Conservation (phyloP, 1,140 invertebrate genomes). For the Sminthurinus signatus region DNA sequence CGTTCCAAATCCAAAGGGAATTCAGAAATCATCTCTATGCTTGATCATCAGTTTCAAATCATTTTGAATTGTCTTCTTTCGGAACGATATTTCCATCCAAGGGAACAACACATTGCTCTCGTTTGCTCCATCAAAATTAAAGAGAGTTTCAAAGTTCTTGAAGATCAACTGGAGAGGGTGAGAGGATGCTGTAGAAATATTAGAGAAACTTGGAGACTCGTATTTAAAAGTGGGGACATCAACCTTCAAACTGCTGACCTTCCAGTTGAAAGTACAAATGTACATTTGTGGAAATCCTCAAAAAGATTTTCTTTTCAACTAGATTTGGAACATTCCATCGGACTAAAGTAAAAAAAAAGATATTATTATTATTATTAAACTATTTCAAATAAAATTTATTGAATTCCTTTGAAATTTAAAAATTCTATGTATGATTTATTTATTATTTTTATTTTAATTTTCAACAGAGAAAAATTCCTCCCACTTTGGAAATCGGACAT, state of each 20-base stretch:
- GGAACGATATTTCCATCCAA: constrained; percentile 1
- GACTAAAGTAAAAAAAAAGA: too few species aligned
- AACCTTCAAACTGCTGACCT: background rate
- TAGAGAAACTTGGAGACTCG: background rate
- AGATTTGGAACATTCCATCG: too few species aligned
- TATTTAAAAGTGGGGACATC: background rate
- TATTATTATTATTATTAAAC: too few species aligned
- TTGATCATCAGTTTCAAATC: background rate
- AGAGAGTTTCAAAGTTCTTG: background rate
- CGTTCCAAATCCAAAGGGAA: too few species aligned
- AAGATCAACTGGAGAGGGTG: background rate
- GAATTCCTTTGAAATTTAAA: too few species aligned
- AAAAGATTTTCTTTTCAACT: background rate
- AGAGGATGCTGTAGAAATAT: background rate
- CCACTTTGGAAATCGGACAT: background rate
- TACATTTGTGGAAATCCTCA: background rate
- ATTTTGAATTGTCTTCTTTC: background rate
- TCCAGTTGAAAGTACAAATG: background rate
- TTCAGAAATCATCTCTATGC: background rate
- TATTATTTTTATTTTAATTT: too few species aligned
- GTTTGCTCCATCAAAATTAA: background rate
- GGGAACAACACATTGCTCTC: background rate
- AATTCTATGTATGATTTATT: too few species aligned
- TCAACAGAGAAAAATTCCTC: background rate
- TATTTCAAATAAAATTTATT: too few species aligned